Percentiles rank a stretch among this genome's conserved stretches.
phyloP scores from a whole-genome alignment of 2,113 vertebrate genomes.

The Chamaetylas fuelleborni region DNA sequence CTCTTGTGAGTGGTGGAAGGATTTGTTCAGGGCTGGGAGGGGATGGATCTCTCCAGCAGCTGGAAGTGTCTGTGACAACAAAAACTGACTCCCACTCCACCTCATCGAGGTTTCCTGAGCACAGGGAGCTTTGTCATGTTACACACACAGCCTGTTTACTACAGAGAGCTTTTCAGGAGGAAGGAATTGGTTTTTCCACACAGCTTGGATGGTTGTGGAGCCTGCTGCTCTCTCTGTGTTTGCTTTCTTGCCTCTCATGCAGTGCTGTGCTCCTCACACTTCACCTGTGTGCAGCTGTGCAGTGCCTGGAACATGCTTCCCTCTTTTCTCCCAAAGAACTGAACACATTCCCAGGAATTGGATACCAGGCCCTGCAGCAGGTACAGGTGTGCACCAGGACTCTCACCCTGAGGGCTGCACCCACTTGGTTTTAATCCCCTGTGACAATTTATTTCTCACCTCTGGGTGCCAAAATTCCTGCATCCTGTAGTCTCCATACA shows the following conservation, averaged over 20 bases:
- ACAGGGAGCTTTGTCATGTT: slow-evolving; percentile 9
- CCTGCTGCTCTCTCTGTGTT: not conserved
- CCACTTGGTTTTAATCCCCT: not conserved
- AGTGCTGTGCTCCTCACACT: not conserved
- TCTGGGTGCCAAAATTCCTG: not conserved
- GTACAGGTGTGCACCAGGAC: not conserved
- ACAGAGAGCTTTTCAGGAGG: not conserved
- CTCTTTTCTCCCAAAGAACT: not conserved
- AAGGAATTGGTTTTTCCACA: not conserved
- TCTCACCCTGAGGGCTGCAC: not conserved
- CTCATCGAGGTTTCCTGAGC: not conserved
- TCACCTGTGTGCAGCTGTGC: not conserved
- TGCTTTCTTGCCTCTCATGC: not conserved
- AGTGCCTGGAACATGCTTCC: not conserved
- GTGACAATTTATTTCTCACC: not conserved
- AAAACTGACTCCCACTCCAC: slow-evolving; percentile 5
- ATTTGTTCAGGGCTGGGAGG: not conserved
- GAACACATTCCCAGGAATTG: not conserved
- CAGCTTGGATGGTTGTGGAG: not conserved
- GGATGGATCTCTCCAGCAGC: not conserved
- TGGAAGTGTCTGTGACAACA: not conserved
- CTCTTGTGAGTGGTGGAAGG: not conserved
- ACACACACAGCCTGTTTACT: not conserved
- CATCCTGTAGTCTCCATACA: not conserved
- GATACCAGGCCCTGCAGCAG: not conserved